Conservation (phyloP, 2,888 invertebrate species). For the Plagodis dolabraria region DNA sequence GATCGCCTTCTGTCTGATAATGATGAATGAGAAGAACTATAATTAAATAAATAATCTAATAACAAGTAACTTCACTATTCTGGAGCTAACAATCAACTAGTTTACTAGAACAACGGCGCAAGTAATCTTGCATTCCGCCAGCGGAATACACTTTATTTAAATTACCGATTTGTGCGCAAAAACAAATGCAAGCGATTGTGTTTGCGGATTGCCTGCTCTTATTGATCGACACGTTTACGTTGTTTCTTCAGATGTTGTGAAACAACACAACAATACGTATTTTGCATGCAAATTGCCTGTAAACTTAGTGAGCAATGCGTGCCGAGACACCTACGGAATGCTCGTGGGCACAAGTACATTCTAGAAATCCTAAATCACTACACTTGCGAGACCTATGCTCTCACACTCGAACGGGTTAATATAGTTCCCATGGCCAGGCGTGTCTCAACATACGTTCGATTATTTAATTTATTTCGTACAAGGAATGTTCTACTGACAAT, state of each 20-base stretch:
- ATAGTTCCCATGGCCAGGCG: slow-evolving; percentile 32
- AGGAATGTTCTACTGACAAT: slow-evolving; percentile 37
- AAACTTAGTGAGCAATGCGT: slow-evolving; percentile 47
- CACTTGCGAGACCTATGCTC: slow-evolving; percentile 29
- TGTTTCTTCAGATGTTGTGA: slow-evolving; percentile 54
- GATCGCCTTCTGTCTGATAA: too few relatives aligned
- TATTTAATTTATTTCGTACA: slow-evolving; percentile 45
- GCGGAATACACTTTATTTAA: slow-evolving; percentile 34
- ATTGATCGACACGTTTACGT: slow-evolving; percentile 41
- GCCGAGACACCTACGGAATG: slow-evolving; percentile 49
- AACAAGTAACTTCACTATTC: slow-evolving; percentile 13
- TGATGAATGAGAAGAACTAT: background rate
- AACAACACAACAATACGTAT: slow-evolving; percentile 57
- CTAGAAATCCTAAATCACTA: slow-evolving; percentile 43
- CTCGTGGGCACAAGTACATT: slow-evolving; percentile 22
- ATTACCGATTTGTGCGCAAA: slow-evolving; percentile 36
- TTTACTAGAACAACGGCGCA: slow-evolving; percentile 2
- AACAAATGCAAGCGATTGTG: slow-evolving; percentile 39
- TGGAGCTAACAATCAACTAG: slow-evolving; percentile 20
- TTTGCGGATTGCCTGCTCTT: slow-evolving; percentile 34
- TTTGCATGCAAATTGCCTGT: slow-evolving; percentile 63
- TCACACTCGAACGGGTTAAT: slow-evolving; percentile 26
- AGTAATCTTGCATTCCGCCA: too few relatives aligned
- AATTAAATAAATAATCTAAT: slow-evolving; percentile 14
- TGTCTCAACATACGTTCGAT: slow-evolving; percentile 27